Evolutionary conservation across 2,113 vertebrate genomes (phyloP).

Genomic region (Protobothrops flavoviridis): DNA sequence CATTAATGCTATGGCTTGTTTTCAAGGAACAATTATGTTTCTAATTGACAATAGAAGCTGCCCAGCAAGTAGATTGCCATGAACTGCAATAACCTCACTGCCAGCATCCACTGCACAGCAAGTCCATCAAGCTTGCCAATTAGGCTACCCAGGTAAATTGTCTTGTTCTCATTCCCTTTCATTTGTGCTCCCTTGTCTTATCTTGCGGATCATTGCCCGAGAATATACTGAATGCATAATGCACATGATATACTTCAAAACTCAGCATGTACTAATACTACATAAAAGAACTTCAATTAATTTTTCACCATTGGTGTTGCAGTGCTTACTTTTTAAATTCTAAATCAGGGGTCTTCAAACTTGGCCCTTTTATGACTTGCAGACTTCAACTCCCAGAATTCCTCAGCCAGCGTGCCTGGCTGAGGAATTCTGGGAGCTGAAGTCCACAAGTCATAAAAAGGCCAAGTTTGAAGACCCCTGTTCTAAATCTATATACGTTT

Average conservation of each 20-base stretch:
- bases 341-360: not conserved
- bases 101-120: constrained; percentile 34
- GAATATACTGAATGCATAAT: not conserved
- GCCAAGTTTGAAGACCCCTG: too few species aligned
- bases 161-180: not conserved
- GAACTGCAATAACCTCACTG: constrained; percentile 52
- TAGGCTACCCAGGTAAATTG: not conserved
- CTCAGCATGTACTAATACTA: too few species aligned
- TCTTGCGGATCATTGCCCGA: not conserved
- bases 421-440: too few species aligned
- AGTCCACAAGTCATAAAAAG: too few species aligned
- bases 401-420: too few species aligned
- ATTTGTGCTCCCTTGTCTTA: constrained; percentile 18
- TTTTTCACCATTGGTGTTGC: not conserved
- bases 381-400: too few species aligned
- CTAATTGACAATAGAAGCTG: constrained; percentile 26
- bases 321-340: not conserved
- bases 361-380: too few species aligned
- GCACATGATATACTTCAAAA: not conserved
- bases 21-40: constrained; percentile 41
- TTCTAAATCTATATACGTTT: not conserved
- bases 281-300: not conserved
- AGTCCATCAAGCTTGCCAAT: not conserved
- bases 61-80: constrained; percentile 44
- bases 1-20: constrained; percentile 42